A percentile compares a stretch with the other conserved stretches of the same genome.
Conservation (phyloP, 2,113 vertebrate species). For the Pheucticus melanocephalus region DNA sequence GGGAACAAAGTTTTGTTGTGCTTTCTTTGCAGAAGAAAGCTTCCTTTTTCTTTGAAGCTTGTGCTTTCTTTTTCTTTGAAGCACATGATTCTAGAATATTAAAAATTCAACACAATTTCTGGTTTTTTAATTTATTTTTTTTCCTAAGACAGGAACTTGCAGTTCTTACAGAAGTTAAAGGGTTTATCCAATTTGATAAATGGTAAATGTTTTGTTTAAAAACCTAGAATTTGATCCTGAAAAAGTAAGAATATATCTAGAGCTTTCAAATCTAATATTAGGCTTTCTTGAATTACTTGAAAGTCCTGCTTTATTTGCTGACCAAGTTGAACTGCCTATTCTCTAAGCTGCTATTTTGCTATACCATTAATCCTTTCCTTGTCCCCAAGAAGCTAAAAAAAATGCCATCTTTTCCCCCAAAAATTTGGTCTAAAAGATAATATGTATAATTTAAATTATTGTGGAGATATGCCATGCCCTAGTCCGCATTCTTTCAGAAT, state of each 20-base stretch:
- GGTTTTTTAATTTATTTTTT: background rate
- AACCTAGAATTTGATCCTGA: background rate
- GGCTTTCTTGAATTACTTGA: background rate
- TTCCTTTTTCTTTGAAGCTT: background rate
- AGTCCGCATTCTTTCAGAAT: background rate
- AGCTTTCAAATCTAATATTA: background rate
- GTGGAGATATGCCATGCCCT: background rate
- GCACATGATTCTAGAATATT: background rate
- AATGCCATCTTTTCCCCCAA: fast-evolving
- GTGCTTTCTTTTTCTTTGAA: background rate
- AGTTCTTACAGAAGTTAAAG: background rate
- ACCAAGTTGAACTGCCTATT: background rate
- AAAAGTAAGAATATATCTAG: background rate
- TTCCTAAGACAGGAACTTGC: background rate
- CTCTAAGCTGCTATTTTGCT: background rate
- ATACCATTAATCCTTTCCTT: background rate
- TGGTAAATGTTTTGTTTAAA: background rate
- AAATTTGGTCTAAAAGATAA: background rate
- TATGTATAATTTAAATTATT: background rate
- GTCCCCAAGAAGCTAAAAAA: background rate
- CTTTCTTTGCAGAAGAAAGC: background rate
- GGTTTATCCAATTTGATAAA: background rate
- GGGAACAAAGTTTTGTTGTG: background rate
- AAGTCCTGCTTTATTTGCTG: background rate
- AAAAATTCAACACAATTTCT: background rate